These are phyloP conservation scores for Threskiornis aethiopicus DNA, from an alignment of 2,797 vertebrate genomes.

Conservation along the genomic window DNA sequence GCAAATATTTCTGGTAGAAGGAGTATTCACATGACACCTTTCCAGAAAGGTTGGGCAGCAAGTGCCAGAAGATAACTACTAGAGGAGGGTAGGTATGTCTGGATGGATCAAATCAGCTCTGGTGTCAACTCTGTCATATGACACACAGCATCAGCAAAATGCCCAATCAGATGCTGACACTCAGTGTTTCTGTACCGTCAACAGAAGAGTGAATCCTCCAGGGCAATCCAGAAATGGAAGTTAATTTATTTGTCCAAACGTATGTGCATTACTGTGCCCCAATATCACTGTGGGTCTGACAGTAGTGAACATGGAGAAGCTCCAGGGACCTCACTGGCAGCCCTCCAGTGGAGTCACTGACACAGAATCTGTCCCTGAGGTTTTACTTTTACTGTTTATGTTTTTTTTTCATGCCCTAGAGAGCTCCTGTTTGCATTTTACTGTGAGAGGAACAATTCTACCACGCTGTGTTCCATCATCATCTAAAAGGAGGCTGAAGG, in stretches of 20 bases:
- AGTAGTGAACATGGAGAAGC: background rate
- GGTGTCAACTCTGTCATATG: background rate
- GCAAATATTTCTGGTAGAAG: background rate
- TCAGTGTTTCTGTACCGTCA: background rate
- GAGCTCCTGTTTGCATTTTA: background rate
- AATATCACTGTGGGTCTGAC: background rate
- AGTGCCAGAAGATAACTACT: background rate
- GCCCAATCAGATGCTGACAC: background rate
- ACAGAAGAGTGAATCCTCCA: background rate
- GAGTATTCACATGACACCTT: background rate
- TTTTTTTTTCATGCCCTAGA: background rate
- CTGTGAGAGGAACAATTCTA: background rate
- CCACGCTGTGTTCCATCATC: background rate
- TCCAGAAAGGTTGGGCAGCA: background rate
- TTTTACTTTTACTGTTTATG: background rate
- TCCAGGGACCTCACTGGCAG: background rate
- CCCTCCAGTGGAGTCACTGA: background rate
- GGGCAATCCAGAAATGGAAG: background rate
- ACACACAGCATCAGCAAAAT: background rate
- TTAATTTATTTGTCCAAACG: background rate
- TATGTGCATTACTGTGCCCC: background rate
- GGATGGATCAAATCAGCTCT: background rate
- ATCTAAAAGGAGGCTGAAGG: background rate
- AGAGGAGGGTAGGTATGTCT: background rate
- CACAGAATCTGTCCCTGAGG: background rate